Percentiles rank a stretch among this genome's conserved stretches.
phyloP scores from a whole-genome alignment of 2,888 invertebrate species.

The Cryptus viduatorius region DNA sequence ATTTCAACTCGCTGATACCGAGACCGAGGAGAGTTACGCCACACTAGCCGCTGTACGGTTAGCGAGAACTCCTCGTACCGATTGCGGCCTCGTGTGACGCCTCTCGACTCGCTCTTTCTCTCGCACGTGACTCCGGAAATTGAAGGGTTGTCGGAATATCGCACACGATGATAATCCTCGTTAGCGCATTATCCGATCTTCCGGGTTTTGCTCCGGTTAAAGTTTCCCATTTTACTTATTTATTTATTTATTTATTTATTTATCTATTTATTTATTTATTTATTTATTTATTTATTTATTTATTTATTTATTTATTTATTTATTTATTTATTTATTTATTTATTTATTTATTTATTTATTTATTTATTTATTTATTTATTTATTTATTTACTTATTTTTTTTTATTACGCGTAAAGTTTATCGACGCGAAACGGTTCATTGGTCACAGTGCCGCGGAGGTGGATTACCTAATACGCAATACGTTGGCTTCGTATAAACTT shows the following conservation, averaged over 20 bases:
- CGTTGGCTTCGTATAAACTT: conserved; percentile 41
- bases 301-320: no score
- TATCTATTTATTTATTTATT: not conserved
- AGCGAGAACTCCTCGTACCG: conserved; percentile 46
- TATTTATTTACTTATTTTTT: no score
- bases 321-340: no score
- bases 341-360: no score
- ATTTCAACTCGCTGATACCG: conserved; percentile 47
- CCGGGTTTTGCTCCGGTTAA: conserved; percentile 3
- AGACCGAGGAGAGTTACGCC: conserved; percentile 5
- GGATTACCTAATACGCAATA: conserved; percentile 49
- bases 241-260: no score
- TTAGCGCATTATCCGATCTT: conserved; percentile 62
- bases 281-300: no score
- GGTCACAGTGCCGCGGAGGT: conserved; percentile 7
- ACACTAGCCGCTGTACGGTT: conserved; percentile 23
- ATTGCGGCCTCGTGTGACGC: conserved; percentile 65
- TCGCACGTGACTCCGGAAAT: conserved; percentile 59
- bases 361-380: no score
- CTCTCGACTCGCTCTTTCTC: conserved; percentile 27
- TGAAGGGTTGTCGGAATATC: conserved; percentile 56
- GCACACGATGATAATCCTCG: conserved; percentile 61
- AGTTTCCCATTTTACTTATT: not conserved
- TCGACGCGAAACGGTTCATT: no score
- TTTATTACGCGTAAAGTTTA: no score